phyloP scores from a whole-genome alignment of 2,888 invertebrate species.

The Ischnura elegans region DNA sequence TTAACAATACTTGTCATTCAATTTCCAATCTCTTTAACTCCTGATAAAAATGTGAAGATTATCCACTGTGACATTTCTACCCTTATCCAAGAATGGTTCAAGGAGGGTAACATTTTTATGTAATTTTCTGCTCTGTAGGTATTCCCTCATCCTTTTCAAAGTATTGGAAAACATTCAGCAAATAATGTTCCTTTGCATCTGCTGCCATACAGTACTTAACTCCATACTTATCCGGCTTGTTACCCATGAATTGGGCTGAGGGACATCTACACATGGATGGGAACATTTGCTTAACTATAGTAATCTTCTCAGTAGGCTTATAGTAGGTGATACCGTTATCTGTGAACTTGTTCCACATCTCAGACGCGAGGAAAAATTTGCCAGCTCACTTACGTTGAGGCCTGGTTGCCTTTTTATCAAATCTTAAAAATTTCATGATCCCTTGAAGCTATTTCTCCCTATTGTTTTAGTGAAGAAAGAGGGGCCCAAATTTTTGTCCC shows the following conservation, averaged over 20 bases:
- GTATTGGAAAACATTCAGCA: too few species aligned
- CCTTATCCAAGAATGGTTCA: too few species aligned
- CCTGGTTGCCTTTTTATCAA: constrained; percentile 71
- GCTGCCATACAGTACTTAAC: not conserved
- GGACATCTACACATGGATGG: constrained; percentile 71
- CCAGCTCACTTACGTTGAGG: constrained; percentile 71
- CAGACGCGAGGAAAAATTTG: constrained; percentile 73
- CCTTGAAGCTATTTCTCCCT: constrained; percentile 72
- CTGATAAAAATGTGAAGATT: too few species aligned
- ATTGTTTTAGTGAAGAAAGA: constrained; percentile 72
- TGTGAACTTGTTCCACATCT: constrained; percentile 73
- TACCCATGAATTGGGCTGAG: not conserved
- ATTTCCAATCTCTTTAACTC: too few species aligned
- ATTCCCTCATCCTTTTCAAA: too few species aligned
- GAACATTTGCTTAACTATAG: constrained; percentile 73
- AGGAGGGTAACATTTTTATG: too few species aligned
- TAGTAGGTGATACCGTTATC: constrained; percentile 71
- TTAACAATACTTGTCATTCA: too few species aligned
- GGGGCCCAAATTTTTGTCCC: constrained; percentile 73
- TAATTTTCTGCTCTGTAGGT: too few species aligned
- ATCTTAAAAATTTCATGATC: constrained; percentile 72
- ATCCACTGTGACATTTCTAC: too few species aligned
- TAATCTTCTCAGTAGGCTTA: constrained; percentile 71
- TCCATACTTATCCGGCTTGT: not conserved
- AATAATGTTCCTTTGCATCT: too few species aligned